phyloP scores from a whole-genome alignment of 2,888 invertebrate genomes.

The Acleris sparsana region DNA sequence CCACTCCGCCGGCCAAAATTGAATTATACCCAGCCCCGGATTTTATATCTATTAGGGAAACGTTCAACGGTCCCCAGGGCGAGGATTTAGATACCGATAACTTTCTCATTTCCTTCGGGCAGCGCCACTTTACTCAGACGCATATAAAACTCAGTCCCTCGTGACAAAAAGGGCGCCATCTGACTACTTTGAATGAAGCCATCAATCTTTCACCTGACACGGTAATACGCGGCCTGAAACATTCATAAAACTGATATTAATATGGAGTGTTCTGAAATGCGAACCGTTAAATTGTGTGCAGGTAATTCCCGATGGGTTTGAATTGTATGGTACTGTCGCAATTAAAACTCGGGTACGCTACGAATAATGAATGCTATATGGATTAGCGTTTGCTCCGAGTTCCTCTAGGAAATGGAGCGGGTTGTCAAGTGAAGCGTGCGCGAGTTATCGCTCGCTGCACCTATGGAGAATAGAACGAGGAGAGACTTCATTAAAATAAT shows the following conservation, averaged over 20 bases:
- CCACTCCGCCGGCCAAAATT: constrained; percentile 66
- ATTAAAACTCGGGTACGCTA: constrained; percentile 15
- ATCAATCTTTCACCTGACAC: constrained; percentile 69
- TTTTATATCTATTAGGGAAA: constrained; percentile 80
- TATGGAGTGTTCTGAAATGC: constrained; percentile 10
- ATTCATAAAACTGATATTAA: constrained; percentile 36
- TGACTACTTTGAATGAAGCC: constrained; percentile 59
- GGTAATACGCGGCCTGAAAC: constrained; percentile 51
- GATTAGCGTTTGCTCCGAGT: constrained; percentile 43
- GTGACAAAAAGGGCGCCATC: constrained; percentile 54
- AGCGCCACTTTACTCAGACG: constrained; percentile 59
- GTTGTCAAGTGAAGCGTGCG: constrained; percentile 49
- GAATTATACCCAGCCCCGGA: constrained; percentile 75
- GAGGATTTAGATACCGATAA: constrained; percentile 79
- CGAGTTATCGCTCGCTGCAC: constrained; percentile 44
- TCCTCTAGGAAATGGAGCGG: constrained; percentile 36
- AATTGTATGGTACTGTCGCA: constrained; percentile 23
- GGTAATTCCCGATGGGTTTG: constrained; percentile 18
- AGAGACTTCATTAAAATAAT: constrained; percentile 54
- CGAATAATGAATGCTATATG: constrained; percentile 46
- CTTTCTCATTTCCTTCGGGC: constrained; percentile 79
- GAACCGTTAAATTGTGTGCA: constrained; percentile 10
- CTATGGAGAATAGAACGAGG: constrained; percentile 45
- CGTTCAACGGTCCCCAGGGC: constrained; percentile 69
- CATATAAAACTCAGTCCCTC: constrained; percentile 58